Evolutionary conservation across 2,113 vertebrate genomes (phyloP).

Genomic region (Caretta caretta): DNA sequence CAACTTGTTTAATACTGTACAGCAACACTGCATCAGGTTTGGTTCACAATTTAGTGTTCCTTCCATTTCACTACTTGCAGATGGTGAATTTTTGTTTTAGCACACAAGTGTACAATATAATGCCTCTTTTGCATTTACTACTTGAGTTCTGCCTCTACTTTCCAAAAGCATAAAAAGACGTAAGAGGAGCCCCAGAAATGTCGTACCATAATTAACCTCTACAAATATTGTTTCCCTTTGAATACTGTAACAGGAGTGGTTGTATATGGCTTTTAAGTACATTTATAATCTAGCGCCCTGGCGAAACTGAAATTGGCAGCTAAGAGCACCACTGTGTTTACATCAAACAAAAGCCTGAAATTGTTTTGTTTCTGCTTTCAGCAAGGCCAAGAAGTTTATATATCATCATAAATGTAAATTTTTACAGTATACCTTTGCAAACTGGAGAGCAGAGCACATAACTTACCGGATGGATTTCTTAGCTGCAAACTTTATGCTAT

Average conservation of each 20-base stretch:
- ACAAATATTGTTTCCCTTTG: not conserved
- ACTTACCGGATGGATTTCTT: not conserved
- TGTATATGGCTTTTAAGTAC: not conserved
- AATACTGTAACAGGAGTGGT: not conserved
- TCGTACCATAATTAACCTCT: not conserved
- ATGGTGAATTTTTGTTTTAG: not conserved
- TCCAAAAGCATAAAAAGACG: not conserved
- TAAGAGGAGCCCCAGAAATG: too few relatives aligned
- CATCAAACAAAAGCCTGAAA: too few relatives aligned
- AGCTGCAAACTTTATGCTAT: not conserved
- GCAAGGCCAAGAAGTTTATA: too few relatives aligned
- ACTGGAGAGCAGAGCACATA: not conserved
- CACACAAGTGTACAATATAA: not conserved
- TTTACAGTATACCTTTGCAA: too few relatives aligned
- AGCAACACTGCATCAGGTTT: too few relatives aligned
- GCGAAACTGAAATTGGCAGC: not conserved
- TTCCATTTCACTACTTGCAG: too few relatives aligned
- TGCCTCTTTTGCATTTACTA: not conserved
- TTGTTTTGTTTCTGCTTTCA: too few relatives aligned
- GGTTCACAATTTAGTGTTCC: too few relatives aligned
- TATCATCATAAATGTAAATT: too few relatives aligned
- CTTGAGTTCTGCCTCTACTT: not conserved
- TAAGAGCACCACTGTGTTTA: too few relatives aligned
- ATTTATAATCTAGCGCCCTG: not conserved
- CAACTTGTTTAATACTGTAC: not conserved